These are phyloP conservation scores for Ctenomys sociabilis DNA, from an alignment of 2,113 vertebrate species.

Conservation along the genomic window DNA sequence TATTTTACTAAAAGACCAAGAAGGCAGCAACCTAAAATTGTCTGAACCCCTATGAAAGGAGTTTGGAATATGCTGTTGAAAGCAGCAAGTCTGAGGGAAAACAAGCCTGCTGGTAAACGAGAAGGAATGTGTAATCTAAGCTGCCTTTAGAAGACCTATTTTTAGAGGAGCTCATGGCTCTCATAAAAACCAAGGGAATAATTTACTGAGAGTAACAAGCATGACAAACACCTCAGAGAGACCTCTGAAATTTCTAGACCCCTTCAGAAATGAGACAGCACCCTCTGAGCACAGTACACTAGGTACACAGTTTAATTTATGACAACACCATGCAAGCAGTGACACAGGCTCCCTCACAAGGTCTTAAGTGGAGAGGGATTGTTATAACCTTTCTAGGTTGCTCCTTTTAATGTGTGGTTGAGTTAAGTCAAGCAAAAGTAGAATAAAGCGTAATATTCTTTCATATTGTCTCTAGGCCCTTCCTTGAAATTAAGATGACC, in stretches of 20 bases:
- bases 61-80: neutral
- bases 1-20: constrained; percentile 46
- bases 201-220: neutral
- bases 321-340: neutral
- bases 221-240: neutral
- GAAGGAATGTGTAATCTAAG: constrained; percentile 58
- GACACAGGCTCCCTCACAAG: neutral
- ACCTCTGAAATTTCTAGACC: neutral
- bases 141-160: constrained; percentile 49
- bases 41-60: neutral
- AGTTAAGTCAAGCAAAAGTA: neutral
- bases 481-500: constrained; percentile 16
- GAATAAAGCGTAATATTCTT: neutral
- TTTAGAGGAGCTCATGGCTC: constrained; percentile 62
- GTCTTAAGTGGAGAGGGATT: neutral
- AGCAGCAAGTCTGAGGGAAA: constrained; percentile 3
- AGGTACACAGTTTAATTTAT: neutral
- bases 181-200: constrained; percentile 19
- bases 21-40: neutral
- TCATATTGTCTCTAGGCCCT: neutral
- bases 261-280: neutral
- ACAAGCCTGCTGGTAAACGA: constrained; percentile 33
- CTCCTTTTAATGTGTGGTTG: neutral
- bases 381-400: neutral
- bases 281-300: no score